Base-by-base conservation (phyloP, 2,888 invertebrate genomes). In the Pedicia rivosa region DNA sequence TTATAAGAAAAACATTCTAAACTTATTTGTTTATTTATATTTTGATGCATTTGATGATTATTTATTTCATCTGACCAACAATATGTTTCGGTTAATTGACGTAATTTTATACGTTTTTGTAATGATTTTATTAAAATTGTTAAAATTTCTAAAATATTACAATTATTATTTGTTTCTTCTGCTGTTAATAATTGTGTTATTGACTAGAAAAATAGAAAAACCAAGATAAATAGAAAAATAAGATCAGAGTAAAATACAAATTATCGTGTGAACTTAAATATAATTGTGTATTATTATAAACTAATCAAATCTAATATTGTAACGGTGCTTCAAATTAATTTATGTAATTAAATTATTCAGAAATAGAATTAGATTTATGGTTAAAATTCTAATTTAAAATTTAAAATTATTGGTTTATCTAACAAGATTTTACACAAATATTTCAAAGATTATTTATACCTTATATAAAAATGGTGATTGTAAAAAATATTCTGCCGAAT, bases 401-500 rank as follows among this genome's bases (percentile, higher is more conserved):
- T 12, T 29, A 29, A 17, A 19, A 17, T 17, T 9, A 29, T 26
- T 36, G 5, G 3, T 29, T 14, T 5, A 20, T 15, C 7, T 1
- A 29, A 30, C n/a, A n/a, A n/a, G n/a, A n/a, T n/a, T n/a, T n/a
- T n/a, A n/a, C n/a, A n/a, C n/a, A n/a, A n/a, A n/a, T n/a, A n/a
- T n/a, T n/a, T n/a, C n/a, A n/a, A 19, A 7, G 12, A n/a, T 19
- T 7, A 35, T 9, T 25, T n/a, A 27, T 30, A 43, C 44, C 17
- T 51, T 49, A 22, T 54, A 54, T n/a, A 59, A 47, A 34, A 55
- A 46, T 7, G 62, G 62, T 1, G 52, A 42, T 41, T 62, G 62
- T 2, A 61, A 44, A 16, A 60, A 47, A 39, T 55, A 58, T 35
- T 62, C 62, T 0, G 50, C 45, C 1, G 62, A 60, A 46, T 56